phyloP scores from a whole-genome alignment of 2,888 invertebrate species.

The Ctenicera cuprea region DNA sequence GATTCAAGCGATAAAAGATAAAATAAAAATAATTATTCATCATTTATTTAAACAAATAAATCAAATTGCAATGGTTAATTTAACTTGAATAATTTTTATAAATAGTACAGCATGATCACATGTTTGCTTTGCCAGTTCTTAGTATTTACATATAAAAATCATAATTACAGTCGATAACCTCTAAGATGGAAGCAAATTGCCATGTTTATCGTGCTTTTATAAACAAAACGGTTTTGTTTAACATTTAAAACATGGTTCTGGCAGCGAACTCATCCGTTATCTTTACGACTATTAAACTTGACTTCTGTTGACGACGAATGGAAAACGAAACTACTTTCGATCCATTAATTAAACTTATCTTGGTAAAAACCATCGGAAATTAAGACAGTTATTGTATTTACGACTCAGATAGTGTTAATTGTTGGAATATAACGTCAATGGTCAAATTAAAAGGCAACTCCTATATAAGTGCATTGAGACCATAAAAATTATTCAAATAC shows the following conservation, averaged over 20 bases:
- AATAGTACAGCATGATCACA: background rate
- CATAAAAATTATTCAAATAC: slow-evolving; percentile 22
- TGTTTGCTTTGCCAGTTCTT: background rate
- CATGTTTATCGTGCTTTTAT: slow-evolving; percentile 25
- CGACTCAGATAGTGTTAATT: slow-evolving; percentile 43
- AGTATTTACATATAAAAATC: slow-evolving; percentile 21
- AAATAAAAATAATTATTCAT: too few species aligned
- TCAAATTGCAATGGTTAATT: background rate
- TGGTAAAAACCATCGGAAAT: slow-evolving; percentile 46
- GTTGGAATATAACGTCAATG: slow-evolving; percentile 39
- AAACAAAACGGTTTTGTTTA: slow-evolving; percentile 55
- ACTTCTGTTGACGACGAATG: slow-evolving; percentile 49
- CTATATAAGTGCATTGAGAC: slow-evolving; percentile 16
- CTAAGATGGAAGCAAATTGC: slow-evolving; percentile 29
- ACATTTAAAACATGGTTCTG: slow-evolving; percentile 42
- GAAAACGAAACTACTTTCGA: slow-evolving; percentile 42
- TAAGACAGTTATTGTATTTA: slow-evolving; percentile 52
- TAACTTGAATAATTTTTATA: background rate
- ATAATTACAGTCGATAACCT: slow-evolving; percentile 39
- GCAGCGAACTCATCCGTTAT: slow-evolving; percentile 34
- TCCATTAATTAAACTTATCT: slow-evolving; percentile 54
- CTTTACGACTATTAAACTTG: slow-evolving; percentile 48
- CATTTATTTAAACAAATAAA: too few species aligned
- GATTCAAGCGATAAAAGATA: too few species aligned
- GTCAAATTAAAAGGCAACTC: slow-evolving; percentile 21